Base-by-base conservation (phyloP, 2,888 invertebrate genomes). In the Patella depressa region DNA sequence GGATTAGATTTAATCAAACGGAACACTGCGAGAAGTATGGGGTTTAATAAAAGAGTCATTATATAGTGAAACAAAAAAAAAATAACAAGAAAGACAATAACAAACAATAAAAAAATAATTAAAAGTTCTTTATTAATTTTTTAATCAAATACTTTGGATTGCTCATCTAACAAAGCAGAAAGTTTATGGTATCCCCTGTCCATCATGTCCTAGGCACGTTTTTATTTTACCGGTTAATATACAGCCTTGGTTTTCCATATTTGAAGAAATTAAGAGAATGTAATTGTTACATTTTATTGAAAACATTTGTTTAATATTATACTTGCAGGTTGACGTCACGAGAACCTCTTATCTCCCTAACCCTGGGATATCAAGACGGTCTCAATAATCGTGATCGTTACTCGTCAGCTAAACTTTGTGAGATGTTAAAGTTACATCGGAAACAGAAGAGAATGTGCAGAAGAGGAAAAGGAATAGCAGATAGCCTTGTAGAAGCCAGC, bases 391-490 rank as follows among this genome's bases (percentile, higher is more conserved):
- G 65, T 29, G 72, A 19, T 17, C 57, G 34, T 54, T 45, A 81
- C 57, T 80, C 85, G 12, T 72, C 84, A 12, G 81, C 80, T 4
- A 85, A 88, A 72, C 75, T 87, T 34, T 89, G 89, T 77, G 85
- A 87, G 72, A 83, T 87, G 82, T 83, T 88, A 78, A 81, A 85
- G 34, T 80, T 87, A 11, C 85, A 87, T 24, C 76, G 81, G 29
- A 97, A 97, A 91, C 98, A 98, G 92, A 93, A 96, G 76, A 93
- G 96, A 76, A 93, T 98, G 79, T 97, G 96, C 57, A 93, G 96
- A 75, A 96, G 97, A 89, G 97, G 98, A 92, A 96, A 96, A 0
- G 98, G 97, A n/a, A 95, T 97, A n/a, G 86, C 98, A 75, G 95
- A 95, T 81, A 97, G 97, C 0, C 94, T 98, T 54, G 95, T 96